Conservation (phyloP, 1,140 invertebrate genomes). For the Bombyx mandarina region DNA sequence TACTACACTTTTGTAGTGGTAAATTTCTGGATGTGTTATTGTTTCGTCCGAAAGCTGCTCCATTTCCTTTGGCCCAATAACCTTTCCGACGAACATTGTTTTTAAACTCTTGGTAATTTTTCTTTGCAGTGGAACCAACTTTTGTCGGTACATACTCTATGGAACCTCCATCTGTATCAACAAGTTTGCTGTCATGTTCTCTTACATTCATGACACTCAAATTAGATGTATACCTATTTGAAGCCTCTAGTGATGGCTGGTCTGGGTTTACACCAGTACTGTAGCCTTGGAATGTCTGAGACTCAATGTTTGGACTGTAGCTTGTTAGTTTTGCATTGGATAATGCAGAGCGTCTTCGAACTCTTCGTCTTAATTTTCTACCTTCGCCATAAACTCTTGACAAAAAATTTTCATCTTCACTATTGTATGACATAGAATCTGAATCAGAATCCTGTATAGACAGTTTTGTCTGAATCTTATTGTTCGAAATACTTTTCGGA, state of each 20-base stretch:
- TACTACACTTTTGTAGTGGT: background rate
- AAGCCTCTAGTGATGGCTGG: slow-evolving; percentile 49
- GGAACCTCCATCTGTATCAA: slow-evolving; percentile 47
- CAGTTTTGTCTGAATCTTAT: slow-evolving; percentile 18
- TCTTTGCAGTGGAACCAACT: slow-evolving; percentile 51
- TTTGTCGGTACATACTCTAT: slow-evolving; percentile 67
- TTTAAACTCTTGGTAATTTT: slow-evolving; percentile 66
- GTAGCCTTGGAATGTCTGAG: slow-evolving; percentile 37
- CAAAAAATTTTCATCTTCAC: slow-evolving; percentile 57
- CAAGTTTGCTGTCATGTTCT: slow-evolving; percentile 22
- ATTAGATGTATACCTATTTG: slow-evolving; percentile 54
- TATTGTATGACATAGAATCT: slow-evolving; percentile 51
- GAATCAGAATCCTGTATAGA: slow-evolving; percentile 45
- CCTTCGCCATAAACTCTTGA: slow-evolving; percentile 46
- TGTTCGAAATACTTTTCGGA: slow-evolving; percentile 21
- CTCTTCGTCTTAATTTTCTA: slow-evolving; percentile 38
- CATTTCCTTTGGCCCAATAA: slow-evolving; percentile 61
- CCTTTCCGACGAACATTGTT: slow-evolving; percentile 59
- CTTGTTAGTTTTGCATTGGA: slow-evolving; percentile 17
- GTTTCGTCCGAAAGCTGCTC: slow-evolving; percentile 19
- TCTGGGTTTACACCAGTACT: slow-evolving; percentile 39
- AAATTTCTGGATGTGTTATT: background rate
- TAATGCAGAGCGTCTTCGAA: slow-evolving; percentile 23
- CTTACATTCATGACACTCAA: slow-evolving; percentile 44
- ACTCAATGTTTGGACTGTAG: slow-evolving; percentile 22